Evolutionary conservation across 2,113 vertebrate species (phyloP).

Genomic region (Pontoporia blainvillei): DNA sequence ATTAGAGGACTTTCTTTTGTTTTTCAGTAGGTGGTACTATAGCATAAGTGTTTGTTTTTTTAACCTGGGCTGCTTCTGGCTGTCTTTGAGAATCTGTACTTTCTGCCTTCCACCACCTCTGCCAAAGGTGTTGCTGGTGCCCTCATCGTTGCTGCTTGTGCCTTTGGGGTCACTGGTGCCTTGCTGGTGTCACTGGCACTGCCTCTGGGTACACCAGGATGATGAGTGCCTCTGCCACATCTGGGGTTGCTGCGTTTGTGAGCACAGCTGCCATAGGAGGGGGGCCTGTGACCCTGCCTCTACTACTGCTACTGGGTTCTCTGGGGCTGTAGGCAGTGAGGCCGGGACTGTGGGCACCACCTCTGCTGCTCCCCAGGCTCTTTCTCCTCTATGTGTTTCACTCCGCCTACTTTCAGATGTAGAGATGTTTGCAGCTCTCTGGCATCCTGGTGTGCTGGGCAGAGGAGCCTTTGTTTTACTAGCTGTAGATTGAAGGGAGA

Average conservation of each 20-base stretch:
- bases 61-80: not conserved
- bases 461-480: not conserved
- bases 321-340: not conserved
- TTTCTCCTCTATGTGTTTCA: not conserved
- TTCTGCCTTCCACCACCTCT: not conserved
- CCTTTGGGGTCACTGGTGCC: not conserved
- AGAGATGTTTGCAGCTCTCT: not conserved
- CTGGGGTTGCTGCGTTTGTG: accelerated
- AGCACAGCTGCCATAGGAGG: not conserved
- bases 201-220: not conserved
- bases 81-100: not conserved
- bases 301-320: not conserved
- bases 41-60: too few relatives aligned
- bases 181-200: not conserved
- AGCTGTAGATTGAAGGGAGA: not conserved
- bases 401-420: too few relatives aligned
- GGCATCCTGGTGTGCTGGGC: not conserved
- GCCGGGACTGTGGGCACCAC: not conserved
- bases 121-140: not conserved
- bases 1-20: not conserved
- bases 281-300: too few relatives aligned
- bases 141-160: not conserved
- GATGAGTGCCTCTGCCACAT: not conserved
- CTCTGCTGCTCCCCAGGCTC: not conserved
- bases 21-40: not conserved